These are phyloP conservation scores for Drosophila borborema DNA, from an alignment of 2,888 invertebrate species.

Conservation along the genomic window DNA sequence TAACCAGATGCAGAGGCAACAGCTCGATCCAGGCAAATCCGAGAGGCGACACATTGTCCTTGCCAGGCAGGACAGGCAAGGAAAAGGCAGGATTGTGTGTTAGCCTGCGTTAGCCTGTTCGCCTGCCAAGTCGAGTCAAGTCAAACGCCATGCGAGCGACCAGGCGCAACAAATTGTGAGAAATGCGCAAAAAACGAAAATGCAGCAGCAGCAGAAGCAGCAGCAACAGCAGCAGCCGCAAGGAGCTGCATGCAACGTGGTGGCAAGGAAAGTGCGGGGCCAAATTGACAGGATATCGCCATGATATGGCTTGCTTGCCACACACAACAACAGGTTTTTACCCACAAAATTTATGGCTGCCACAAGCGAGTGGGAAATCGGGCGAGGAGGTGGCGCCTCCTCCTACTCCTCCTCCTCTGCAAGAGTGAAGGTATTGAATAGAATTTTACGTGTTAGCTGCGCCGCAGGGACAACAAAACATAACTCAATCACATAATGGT, in stretches of 20 bases:
- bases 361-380: slow-evolving; percentile 24
- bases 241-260: slow-evolving; percentile 25
- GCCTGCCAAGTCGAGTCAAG: slow-evolving; percentile 50
- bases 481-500: slow-evolving; percentile 68
- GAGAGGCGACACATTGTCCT: slow-evolving; percentile 61
- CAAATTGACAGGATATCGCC: slow-evolving; percentile 79
- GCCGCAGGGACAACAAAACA: slow-evolving; percentile 67
- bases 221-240: slow-evolving; percentile 22
- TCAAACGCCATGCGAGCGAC: slow-evolving; percentile 55
- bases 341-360: slow-evolving; percentile 52
- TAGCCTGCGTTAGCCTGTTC: slow-evolving; percentile 21
- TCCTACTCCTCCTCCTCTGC: neutral
- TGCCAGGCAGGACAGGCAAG: slow-evolving; percentile 9
- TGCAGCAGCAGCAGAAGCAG: slow-evolving; percentile 38
- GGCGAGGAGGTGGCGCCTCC: neutral
- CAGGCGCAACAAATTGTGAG: slow-evolving; percentile 69
- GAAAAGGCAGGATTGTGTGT: neutral
- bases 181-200: slow-evolving; percentile 69
- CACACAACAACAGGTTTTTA: slow-evolving; percentile 71
- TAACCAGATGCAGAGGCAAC: slow-evolving; percentile 48
- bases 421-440: slow-evolving; percentile 20
- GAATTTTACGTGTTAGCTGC: slow-evolving; percentile 65
- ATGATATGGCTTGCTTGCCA: slow-evolving; percentile 63
- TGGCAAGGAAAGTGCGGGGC: slow-evolving; percentile 25
- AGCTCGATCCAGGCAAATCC: slow-evolving; percentile 46